Conservation (phyloP, 2,888 invertebrate genomes). For the Sthenelais limicola region DNA sequence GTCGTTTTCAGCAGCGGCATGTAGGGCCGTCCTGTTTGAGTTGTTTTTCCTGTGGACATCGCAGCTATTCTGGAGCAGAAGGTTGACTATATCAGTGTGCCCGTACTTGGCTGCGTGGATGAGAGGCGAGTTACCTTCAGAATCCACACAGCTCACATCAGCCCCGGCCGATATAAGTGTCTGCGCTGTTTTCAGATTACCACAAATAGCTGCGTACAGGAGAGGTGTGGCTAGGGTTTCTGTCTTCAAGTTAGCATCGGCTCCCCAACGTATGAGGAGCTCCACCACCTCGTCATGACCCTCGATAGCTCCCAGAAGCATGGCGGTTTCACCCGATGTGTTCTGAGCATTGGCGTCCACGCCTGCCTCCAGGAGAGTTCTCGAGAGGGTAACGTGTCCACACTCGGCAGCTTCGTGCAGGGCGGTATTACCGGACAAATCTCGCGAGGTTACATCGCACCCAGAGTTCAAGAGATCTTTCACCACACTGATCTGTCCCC, state of each 20-base stretch:
- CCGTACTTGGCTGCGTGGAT: conserved; percentile 69
- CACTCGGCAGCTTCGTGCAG: conserved; percentile 65
- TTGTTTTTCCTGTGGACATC: conserved; percentile 65
- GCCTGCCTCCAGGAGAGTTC: conserved; percentile 60
- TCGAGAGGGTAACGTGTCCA: conserved; percentile 60
- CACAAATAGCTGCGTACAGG: conserved; percentile 53
- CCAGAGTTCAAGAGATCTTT: conserved; percentile 61
- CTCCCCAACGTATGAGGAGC: conserved; percentile 43
- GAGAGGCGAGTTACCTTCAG: conserved; percentile 62
- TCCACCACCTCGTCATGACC: conserved; percentile 43
- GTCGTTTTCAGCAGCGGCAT: conserved; percentile 61
- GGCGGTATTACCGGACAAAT: conserved; percentile 54
- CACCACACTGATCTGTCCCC: conserved; percentile 57
- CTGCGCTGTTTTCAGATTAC: conserved; percentile 35
- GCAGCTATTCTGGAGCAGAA: conserved; percentile 58
- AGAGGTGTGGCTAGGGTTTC: conserved; percentile 56
- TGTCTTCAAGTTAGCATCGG: conserved; percentile 51
- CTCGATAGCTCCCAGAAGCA: conserved; percentile 33
- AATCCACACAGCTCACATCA: conserved; percentile 31
- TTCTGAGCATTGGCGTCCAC: conserved; percentile 53
- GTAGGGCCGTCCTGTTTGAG: conserved; percentile 63
- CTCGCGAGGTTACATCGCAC: conserved; percentile 53
- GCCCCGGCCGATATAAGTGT: conserved; percentile 37
- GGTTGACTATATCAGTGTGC: conserved; percentile 58
- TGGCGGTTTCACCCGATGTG: conserved; percentile 46